phyloP scores from a whole-genome alignment of 23 tunicate species.

The Botrylloides violaceus region DNA sequence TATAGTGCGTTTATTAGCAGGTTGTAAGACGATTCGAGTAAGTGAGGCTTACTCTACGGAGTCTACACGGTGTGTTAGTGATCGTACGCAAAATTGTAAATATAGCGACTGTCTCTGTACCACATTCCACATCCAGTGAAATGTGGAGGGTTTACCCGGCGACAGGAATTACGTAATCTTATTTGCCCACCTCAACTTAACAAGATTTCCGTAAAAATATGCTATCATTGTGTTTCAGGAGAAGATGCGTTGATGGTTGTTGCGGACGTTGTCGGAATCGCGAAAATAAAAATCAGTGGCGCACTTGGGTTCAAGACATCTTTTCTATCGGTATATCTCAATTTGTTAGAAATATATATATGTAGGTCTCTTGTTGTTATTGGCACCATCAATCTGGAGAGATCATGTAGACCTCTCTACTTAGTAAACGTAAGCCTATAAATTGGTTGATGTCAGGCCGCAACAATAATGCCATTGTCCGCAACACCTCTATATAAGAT shows the following conservation, averaged over 20 bases:
- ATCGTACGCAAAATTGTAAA: too few relatives aligned
- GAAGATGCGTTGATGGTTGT: slow-evolving; percentile 72
- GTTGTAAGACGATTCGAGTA: too few relatives aligned
- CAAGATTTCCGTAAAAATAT: background rate
- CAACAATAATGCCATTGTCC: too few relatives aligned
- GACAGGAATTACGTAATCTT: background rate
- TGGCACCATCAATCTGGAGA: background rate
- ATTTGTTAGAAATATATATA: background rate
- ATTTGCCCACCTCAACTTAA: background rate
- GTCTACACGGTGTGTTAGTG: too few relatives aligned
- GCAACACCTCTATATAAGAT: too few relatives aligned
- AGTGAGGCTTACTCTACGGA: too few relatives aligned
- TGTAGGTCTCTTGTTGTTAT: background rate
- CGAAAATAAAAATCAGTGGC: slow-evolving; percentile 43
- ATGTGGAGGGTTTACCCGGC: too few relatives aligned
- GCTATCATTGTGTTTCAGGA: slow-evolving; percentile 22
- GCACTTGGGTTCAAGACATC: slow-evolving; percentile 41
- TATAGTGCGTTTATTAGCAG: too few relatives aligned
- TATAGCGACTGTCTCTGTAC: too few relatives aligned
- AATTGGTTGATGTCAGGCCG: too few relatives aligned
- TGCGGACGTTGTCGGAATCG: slow-evolving; percentile 34
- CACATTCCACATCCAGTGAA: too few relatives aligned
- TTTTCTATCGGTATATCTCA: slow-evolving; percentile 33
- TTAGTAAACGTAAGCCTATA: too few relatives aligned
- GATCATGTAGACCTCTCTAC: background rate